Base-by-base conservation (phyloP, 2,888 invertebrate species). In the Pristionchus japonicus region DNA sequence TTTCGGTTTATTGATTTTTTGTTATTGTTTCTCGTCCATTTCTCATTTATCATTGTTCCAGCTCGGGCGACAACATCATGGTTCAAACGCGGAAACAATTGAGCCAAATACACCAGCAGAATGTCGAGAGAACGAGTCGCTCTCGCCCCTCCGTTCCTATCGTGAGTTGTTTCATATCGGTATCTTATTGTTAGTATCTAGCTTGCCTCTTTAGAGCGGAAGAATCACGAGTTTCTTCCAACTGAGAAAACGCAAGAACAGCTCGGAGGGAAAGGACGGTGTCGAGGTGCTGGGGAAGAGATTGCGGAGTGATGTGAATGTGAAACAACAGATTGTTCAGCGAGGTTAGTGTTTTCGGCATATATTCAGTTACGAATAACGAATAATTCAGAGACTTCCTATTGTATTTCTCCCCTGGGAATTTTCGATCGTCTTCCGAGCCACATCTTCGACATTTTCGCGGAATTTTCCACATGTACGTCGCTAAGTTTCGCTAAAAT, bases 151-250 rank as follows among this genome's bases (percentile, higher is more conserved):
- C 47, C 23, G 23, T 80, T 40, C 47, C 80, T 34, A 43, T 80
- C 34, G 80, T 47, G 43, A 47, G 80, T 27, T 20, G 11, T 77
- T 43, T 27, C n/a, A 64, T 23, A n/a, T n/a, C n/a, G 37, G 40
- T 17, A 11, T 11, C 17, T 43, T 1, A 77, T n/a, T n/a, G n/a
- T n/a, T n/a, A 77, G 17, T 23, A 37, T 23, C n/a, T 17, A n/a
- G 4, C 31, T 3, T n/a, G 23, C 17, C 20, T 70, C 11, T 70
- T 70, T 37, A 70, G 70, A 37, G 37, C 37, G 49, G 83, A 23
- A 64, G 64, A 64, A 85, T 85, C 61, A 85, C 85, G n/a, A 61
- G 34, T 20, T 85, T 85, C 85, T 85, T 85, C n/a, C 43, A 37
- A 17, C 20, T 64, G 43, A 85, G 85, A n/a, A 85, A 85, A 43